A percentile compares a stretch with the other conserved stretches of the same genome.
Conservation (phyloP, 2,888 invertebrate species). For the Melinopterus prodromus region DNA sequence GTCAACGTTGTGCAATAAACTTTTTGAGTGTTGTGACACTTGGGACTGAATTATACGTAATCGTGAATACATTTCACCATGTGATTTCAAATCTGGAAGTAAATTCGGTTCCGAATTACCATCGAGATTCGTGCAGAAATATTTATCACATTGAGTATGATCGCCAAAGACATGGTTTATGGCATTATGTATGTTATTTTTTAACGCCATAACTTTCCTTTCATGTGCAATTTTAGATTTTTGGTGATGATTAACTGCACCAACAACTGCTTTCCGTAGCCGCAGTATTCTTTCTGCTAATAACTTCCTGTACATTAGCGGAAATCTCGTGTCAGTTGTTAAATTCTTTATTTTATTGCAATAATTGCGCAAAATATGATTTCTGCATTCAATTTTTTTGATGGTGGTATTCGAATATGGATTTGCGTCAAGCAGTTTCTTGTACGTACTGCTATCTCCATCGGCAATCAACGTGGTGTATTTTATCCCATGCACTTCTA, state of each 20-base stretch:
- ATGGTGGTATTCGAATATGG: slow-evolving; percentile 33
- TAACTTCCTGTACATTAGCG: slow-evolving; percentile 6
- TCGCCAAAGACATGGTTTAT: slow-evolving; percentile 21
- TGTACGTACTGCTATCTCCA: slow-evolving; percentile 38
- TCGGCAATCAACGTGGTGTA: slow-evolving; percentile 39
- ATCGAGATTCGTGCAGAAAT: neutral
- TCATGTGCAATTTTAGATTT: neutral
- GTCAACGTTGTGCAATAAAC: slow-evolving; percentile 23
- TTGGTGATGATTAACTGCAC: slow-evolving; percentile 6
- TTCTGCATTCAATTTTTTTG: slow-evolving; percentile 38
- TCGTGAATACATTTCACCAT: neutral
- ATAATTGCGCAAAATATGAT: slow-evolving; percentile 31
- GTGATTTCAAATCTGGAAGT: neutral
- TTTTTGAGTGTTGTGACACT: slow-evolving; percentile 20
- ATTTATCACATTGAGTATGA: neutral
- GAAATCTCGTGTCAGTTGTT: slow-evolving; percentile 5
- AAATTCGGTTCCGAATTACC: neutral
- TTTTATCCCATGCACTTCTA: slow-evolving; percentile 36
- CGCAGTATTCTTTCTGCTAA: neutral
- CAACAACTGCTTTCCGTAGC: neutral
- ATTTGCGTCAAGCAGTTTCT: slow-evolving; percentile 30
- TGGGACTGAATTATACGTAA: neutral
- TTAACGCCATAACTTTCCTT: neutral
- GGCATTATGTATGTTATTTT: slow-evolving; percentile 13
- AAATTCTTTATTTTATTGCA: neutral